These are phyloP conservation scores for Heliconius erato DNA, from an alignment of 2,888 invertebrate genomes.

Conservation along the genomic window DNA sequence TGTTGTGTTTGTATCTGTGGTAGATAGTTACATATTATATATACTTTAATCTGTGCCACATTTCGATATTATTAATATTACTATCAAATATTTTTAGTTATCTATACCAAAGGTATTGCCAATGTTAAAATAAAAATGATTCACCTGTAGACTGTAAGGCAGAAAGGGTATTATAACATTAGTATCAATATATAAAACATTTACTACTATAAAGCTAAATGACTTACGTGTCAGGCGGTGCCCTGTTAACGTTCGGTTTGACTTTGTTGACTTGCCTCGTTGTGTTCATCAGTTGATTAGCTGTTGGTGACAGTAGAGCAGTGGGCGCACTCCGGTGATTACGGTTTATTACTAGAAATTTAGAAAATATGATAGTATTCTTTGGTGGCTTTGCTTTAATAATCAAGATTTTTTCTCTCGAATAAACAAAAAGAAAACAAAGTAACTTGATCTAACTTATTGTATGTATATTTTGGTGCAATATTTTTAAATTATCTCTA, in stretches of 20 bases:
- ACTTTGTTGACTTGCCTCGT: conserved; percentile 95
- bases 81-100: neutral
- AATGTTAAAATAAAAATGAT: conserved; percentile 22
- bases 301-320: conserved; percentile 88
- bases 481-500: too few species aligned
- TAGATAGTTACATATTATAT: neutral
- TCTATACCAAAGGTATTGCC: conserved; percentile 19
- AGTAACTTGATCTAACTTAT: too few species aligned
- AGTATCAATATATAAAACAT: conserved; percentile 18
- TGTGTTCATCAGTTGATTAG: conserved; percentile 90
- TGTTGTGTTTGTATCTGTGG: conserved; percentile 4
- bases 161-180: conserved; percentile 4
- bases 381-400: neutral
- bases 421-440: too few species aligned
- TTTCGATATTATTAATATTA: neutral
- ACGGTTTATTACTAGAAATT: conserved; percentile 89
- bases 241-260: conserved; percentile 94
- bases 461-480: too few species aligned
- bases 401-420: too few species aligned
- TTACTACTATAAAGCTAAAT: neutral
- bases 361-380: neutral
- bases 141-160: conserved; percentile 15
- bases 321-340: conserved; percentile 91
- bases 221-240: conserved; percentile 89
- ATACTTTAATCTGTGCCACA: neutral